Evolutionary conservation across 2,797 vertebrate species (phyloP).

Genomic region (Sternarchorhynchus goeldii): DNA sequence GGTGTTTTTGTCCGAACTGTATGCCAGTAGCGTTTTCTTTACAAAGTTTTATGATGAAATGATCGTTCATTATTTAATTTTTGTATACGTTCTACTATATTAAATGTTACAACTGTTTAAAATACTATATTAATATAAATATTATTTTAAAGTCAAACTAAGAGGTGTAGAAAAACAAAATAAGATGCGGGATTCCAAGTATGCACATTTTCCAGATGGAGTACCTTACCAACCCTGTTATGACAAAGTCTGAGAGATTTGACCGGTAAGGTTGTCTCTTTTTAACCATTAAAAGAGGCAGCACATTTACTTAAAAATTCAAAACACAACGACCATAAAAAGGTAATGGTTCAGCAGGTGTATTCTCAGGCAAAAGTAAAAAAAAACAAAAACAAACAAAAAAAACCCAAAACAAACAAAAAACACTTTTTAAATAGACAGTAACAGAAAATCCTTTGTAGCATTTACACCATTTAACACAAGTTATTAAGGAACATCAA

Average conservation of each 20-base stretch:
- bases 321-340: not conserved
- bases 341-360: not conserved
- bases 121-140: no score
- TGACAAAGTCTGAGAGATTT: no score
- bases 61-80: no score
- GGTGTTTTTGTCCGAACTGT: no score
- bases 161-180: conserved; percentile 21
- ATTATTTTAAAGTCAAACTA: conserved; percentile 17
- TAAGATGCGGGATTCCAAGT: not conserved
- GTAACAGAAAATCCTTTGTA: not conserved
- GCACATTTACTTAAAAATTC: not conserved
- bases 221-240: no score
- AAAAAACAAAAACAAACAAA: not conserved
- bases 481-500: not conserved
- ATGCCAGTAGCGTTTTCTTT: no score
- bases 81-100: no score
- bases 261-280: no score
- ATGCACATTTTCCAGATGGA: conserved; percentile 8
- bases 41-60: no score
- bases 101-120: not conserved
- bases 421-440: conserved; percentile 7
- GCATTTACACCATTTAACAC: conserved; percentile 18
- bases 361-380: not conserved
- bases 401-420: no score
- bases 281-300: not conserved